A percentile compares a stretch with the other conserved stretches of the same genome.
These are phyloP conservation scores for Latrodectus geometricus DNA, from an alignment of 1,140 invertebrate genomes.

Conservation along the genomic window DNA sequence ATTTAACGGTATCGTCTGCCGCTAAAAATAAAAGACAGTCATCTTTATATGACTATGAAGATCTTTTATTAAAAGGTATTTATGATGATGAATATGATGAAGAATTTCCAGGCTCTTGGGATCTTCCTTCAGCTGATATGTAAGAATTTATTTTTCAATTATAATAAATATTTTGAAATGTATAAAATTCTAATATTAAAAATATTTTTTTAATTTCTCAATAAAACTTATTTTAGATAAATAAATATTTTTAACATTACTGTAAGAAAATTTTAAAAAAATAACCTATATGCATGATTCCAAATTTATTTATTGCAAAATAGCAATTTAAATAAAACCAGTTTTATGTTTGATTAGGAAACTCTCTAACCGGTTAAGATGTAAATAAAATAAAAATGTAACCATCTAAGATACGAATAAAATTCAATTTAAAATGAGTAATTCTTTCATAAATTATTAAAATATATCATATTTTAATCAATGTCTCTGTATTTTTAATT, in stretches of 20 bases:
- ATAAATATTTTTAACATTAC: background rate
- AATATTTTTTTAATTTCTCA: background rate
- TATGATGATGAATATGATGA: slow-evolving; percentile 41
- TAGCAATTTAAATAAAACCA: too few species aligned
- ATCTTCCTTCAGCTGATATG: slow-evolving; percentile 34
- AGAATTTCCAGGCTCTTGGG: slow-evolving; percentile 38
- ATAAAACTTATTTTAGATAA: too few species aligned
- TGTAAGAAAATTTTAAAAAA: background rate
- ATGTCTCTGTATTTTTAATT: too few species aligned
- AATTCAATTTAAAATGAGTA: too few species aligned
- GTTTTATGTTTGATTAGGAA: too few species aligned
- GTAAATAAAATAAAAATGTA: too few species aligned
- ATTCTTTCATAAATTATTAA: too few species aligned
- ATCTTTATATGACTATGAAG: background rate
- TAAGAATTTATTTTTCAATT: slow-evolving; percentile 15
- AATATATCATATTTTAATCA: too few species aligned
- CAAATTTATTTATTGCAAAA: background rate
- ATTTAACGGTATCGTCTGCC: background rate
- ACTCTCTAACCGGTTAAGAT: too few species aligned
- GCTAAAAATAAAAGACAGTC: background rate
- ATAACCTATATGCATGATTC: background rate
- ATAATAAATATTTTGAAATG: background rate
- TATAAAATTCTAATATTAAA: background rate
- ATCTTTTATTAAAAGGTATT: background rate
- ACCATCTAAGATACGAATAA: too few species aligned